Evolutionary conservation across 2,888 invertebrate genomes (phyloP).

Genomic region (Mythimna lalbum): DNA sequence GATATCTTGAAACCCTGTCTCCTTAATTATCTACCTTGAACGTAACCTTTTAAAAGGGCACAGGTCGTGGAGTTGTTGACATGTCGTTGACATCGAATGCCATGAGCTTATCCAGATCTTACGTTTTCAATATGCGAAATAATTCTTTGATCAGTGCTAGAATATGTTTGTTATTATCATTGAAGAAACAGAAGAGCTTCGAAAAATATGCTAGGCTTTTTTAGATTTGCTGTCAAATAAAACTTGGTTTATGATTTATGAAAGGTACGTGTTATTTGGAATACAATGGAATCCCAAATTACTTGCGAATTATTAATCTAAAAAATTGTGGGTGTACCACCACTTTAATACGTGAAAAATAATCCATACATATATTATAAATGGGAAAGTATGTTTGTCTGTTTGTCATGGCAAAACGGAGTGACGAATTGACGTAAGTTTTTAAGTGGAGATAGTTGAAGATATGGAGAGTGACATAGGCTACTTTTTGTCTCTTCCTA

Average conservation of each 20-base stretch:
- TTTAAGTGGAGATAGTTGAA: too few relatives aligned
- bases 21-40: conserved; percentile 43
- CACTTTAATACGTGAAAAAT: too few relatives aligned
- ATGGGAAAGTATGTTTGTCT: too few relatives aligned
- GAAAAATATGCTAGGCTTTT: conserved; percentile 9
- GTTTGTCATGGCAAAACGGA: too few relatives aligned
- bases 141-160: conserved; percentile 62
- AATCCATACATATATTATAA: too few relatives aligned
- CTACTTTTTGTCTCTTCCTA: too few relatives aligned
- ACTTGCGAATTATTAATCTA: too few relatives aligned
- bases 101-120: conserved; percentile 48
- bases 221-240: conserved; percentile 18
- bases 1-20: conserved; percentile 19
- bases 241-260: neutral
- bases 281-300: neutral
- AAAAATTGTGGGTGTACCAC: too few relatives aligned
- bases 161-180: conserved; percentile 61
- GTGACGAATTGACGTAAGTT: too few relatives aligned
- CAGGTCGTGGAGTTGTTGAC: conserved; percentile 47
- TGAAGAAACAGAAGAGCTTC: conserved; percentile 14
- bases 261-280: conserved; percentile 8
- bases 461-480: too few relatives aligned
- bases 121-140: conserved; percentile 68
- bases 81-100: conserved; percentile 38
- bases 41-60: conserved; percentile 55